Conservation (phyloP, 1,140 invertebrate species). For the Drosophila aff. region DNA sequence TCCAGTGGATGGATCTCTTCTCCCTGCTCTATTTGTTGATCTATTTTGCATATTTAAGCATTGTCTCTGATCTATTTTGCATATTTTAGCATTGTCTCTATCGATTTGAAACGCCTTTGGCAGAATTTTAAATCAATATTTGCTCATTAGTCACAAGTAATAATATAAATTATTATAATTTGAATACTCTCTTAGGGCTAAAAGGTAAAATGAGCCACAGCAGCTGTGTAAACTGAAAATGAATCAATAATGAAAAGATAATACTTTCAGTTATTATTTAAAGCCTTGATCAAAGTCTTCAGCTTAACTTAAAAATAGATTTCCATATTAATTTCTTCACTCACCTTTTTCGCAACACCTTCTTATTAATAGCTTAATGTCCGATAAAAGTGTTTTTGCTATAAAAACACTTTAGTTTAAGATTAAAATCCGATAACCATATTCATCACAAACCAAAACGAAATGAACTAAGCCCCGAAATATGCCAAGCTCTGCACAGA, state of each 20-base stretch:
- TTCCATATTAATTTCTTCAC: background rate
- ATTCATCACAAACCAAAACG: background rate
- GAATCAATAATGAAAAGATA: background rate
- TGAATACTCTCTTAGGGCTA: slow-evolving; percentile 4
- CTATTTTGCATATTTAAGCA: slow-evolving; percentile 61
- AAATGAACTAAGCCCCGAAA: slow-evolving; percentile 25
- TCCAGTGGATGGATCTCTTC: background rate
- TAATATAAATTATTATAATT: slow-evolving; percentile 75
- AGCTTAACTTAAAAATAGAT: background rate
- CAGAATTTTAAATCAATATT: slow-evolving; percentile 68
- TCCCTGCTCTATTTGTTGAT: slow-evolving; percentile 56
- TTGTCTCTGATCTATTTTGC: slow-evolving; percentile 64
- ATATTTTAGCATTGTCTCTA: slow-evolving; percentile 55
- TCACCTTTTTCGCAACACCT: background rate
- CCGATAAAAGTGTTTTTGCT: slow-evolving; percentile 3
- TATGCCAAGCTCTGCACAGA: slow-evolving; percentile 26
- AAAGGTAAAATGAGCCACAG: background rate
- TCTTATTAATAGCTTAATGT: background rate
- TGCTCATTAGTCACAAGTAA: slow-evolving; percentile 76
- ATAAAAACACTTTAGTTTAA: slow-evolving; percentile 13
- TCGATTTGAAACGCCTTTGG: slow-evolving; percentile 15
- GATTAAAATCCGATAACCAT: slow-evolving; percentile 8
- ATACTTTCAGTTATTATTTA: background rate
- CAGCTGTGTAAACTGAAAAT: slow-evolving; percentile 1
- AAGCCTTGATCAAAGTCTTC: background rate